Evolutionary conservation across 1,140 invertebrate species (phyloP), one percentile per base, ranked within the genome.

Genomic region (Sinonovacula constricta): DNA sequence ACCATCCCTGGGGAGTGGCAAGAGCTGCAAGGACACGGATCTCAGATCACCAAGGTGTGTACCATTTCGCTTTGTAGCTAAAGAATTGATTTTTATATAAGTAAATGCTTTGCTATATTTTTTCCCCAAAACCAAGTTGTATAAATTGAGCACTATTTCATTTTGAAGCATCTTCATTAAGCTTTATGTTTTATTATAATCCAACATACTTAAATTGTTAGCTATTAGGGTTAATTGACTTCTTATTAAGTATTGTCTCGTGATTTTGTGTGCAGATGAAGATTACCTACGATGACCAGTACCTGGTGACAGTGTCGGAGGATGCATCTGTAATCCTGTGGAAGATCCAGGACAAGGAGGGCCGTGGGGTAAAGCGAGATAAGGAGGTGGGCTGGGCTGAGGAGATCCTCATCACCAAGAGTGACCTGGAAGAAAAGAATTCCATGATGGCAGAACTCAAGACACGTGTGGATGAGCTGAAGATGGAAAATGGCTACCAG

Each of bases 301-400:
- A 93, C 34, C 86, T 97, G 30, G 93, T 97, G 33, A 95, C 95
- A 7, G 93, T 94, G 5, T 94, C 94, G 1, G 91, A 92, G 79
- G 95, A 96, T 87, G 94, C 96, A 0, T 94, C 94, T 0, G 92
- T 98, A 18, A 95, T 95, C 68, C 92, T 98, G 70, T 98, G 97
- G 97, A 94, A 94, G 85, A 88, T 98, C 33, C 92, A 93, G 1
- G 94, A 95, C 83, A 93, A 93, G n/a, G 95, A 97, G 83, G 94
- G 94, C 1, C 93, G 94, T 88, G 91, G 94, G 0, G 90, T 94
- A 3, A 93, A 94, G 66, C 87, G 95, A 56, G 94, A 95, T 85
- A 94, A 94, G 88, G 95, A 96, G 81, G 92, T 95, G 57, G 90
- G 92, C 30, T 95, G 95, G 84, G 94, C 94, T 0, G 94, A 94